phyloP scores from a whole-genome alignment of 92 coral and sea anemone genomes.

The Umimayanthus chanpuru region DNA sequence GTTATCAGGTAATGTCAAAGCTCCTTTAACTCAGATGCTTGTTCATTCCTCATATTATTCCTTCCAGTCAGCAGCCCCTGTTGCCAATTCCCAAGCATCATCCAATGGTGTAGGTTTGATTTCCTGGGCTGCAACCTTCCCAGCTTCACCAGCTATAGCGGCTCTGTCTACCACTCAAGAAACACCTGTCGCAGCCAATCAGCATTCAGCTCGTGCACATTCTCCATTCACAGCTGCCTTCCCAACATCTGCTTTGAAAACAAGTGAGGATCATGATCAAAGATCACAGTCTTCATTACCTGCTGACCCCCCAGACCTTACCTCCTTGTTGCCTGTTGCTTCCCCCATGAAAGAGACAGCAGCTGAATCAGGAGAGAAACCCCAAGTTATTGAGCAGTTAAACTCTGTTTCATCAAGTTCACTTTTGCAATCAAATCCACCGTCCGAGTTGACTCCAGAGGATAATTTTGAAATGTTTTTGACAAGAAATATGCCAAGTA shows the following conservation, averaged over 20 bases:
- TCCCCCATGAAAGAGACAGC: background rate
- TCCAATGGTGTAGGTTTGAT: conserved; percentile 59
- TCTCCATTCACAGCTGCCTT: conserved; percentile 30
- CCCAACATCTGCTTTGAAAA: conserved; percentile 10
- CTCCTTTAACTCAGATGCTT: too few relatives aligned
- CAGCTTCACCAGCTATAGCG: conserved; percentile 42
- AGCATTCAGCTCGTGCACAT: background rate
- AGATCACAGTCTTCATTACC: background rate
- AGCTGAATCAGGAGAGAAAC: background rate
- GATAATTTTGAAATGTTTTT: conserved; percentile 31
- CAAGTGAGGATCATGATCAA: background rate
- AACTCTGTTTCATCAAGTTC: background rate
- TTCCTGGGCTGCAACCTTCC: conserved; percentile 88
- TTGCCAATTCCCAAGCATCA: conserved; percentile 58
- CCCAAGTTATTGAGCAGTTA: background rate
- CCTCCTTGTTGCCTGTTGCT: background rate
- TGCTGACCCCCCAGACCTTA: conserved; percentile 7
- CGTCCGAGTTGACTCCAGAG: background rate
- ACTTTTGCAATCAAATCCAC: background rate
- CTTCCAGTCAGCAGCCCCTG: conserved; percentile 88
- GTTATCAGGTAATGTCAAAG: too few relatives aligned
- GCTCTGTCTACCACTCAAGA: conserved; percentile 3
- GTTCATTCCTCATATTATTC: background rate
- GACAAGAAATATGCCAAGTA: conserved; percentile 7
- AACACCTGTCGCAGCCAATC: background rate